Percentiles rank a stretch among this genome's conserved stretches.
Conservation (phyloP, 2,888 invertebrate genomes). For the Sylvicola fuscatus region DNA sequence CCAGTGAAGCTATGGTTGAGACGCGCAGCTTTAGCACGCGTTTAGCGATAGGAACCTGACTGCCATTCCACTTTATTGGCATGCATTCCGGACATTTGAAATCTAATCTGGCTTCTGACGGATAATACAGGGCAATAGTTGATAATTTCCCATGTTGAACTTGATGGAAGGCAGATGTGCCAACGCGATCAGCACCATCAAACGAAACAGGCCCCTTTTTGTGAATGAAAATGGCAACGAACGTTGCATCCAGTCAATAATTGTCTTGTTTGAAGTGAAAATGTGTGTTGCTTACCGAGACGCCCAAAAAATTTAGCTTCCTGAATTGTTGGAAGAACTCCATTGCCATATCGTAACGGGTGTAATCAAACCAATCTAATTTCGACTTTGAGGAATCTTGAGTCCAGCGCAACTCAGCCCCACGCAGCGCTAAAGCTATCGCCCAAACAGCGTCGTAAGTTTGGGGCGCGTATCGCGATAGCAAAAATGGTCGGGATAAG, state of each 20-base stretch:
- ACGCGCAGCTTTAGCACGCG: slow-evolving; percentile 51
- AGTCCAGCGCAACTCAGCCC: slow-evolving; percentile 37
- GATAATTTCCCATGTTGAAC: slow-evolving; percentile 58
- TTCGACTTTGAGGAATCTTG: slow-evolving; percentile 14
- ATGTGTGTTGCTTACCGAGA: slow-evolving; percentile 49
- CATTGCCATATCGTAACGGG: slow-evolving; percentile 47
- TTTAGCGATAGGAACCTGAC: slow-evolving; percentile 60
- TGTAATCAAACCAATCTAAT: slow-evolving; percentile 49
- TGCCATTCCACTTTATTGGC: slow-evolving; percentile 49
- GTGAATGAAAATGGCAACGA: neutral
- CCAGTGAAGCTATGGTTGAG: slow-evolving; percentile 55
- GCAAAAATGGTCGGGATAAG: slow-evolving; percentile 8
- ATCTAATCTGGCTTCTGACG: slow-evolving; percentile 38
- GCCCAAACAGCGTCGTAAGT: slow-evolving; percentile 87
- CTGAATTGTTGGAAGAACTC: slow-evolving; percentile 50
- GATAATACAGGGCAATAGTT: slow-evolving; percentile 50
- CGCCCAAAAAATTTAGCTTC: slow-evolving; percentile 56
- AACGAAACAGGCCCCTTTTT: slow-evolving; percentile 76
- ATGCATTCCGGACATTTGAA: slow-evolving; percentile 50
- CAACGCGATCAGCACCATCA: slow-evolving; percentile 71
- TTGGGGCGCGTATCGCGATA: slow-evolving; percentile 53
- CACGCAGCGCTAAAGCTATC: slow-evolving; percentile 54
- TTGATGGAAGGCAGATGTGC: slow-evolving; percentile 72
- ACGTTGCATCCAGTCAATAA: neutral
- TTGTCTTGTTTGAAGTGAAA: neutral